phyloP scores from a whole-genome alignment of 2,888 invertebrate genomes.

The Ischnus inquisitorius region DNA sequence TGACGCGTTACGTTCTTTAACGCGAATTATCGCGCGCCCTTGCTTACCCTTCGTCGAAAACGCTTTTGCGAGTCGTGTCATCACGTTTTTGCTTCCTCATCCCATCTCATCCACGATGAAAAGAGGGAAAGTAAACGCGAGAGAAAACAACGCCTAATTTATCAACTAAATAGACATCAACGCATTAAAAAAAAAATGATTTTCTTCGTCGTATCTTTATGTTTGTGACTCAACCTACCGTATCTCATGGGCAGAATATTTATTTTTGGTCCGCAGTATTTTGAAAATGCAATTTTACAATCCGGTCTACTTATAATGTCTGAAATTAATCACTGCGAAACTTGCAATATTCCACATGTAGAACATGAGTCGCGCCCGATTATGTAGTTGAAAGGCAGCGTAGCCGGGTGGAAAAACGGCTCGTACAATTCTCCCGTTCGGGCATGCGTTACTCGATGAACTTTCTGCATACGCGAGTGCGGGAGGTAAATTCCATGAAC shows the following conservation, averaged over 20 bases:
- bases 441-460: constrained; percentile 25
- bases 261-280: too few relatives aligned
- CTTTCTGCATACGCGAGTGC: constrained; percentile 13
- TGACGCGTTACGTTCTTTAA: constrained; percentile 61
- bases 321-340: too few relatives aligned
- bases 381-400: constrained; percentile 36
- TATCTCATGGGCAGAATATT: too few relatives aligned
- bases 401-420: constrained; percentile 25
- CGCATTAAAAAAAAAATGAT: too few relatives aligned
- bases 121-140: too few relatives aligned
- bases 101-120: too few relatives aligned
- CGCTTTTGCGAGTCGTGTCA: background rate
- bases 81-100: too few relatives aligned
- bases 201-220: too few relatives aligned
- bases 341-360: too few relatives aligned
- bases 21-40: constrained; percentile 60
- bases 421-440: constrained; percentile 11
- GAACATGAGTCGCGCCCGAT: constrained; percentile 55
- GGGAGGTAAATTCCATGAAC: constrained; percentile 3
- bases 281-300: background rate
- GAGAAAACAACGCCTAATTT: too few relatives aligned
- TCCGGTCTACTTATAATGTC: background rate
- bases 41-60: constrained; percentile 16
- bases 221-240: too few relatives aligned
- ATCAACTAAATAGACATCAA: too few relatives aligned